Conservation (phyloP, 2,113 vertebrate genomes). For the Bubo blakistoni region DNA sequence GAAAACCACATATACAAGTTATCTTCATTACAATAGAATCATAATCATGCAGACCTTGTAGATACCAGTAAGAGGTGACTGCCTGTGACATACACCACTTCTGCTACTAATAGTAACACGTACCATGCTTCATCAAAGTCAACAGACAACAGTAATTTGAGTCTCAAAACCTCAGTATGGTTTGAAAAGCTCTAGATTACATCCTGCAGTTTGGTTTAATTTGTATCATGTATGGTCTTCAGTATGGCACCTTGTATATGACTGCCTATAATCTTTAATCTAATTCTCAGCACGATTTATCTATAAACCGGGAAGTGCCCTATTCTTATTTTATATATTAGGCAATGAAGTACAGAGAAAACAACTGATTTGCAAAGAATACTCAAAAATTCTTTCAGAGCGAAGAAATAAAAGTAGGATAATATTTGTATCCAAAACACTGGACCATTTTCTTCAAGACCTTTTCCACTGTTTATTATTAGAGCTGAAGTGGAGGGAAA, state of each 20-base stretch:
- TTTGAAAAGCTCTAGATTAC: background rate
- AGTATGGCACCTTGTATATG: background rate
- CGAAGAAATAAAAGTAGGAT: background rate
- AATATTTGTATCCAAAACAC: background rate
- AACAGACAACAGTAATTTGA: background rate
- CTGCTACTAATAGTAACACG: background rate
- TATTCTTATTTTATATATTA: background rate
- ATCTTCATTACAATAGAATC: background rate
- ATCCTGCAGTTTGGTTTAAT: background rate
- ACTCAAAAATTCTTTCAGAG: background rate
- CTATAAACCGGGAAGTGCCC: background rate
- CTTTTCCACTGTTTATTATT: background rate
- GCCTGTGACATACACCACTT: background rate
- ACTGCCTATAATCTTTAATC: background rate
- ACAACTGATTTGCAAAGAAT: background rate
- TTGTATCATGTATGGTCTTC: background rate
- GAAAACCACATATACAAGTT: background rate
- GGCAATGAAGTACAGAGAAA: background rate
- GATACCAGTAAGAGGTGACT: background rate
- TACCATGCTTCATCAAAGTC: background rate
- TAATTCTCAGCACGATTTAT: background rate
- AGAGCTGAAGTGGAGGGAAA: accelerated
- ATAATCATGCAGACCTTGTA: background rate
- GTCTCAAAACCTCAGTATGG: background rate
- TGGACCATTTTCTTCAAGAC: background rate